Conservation (phyloP, 30 jellyfish, hydroid and myxozoan species). For the Haliclystus octoradiatus region DNA sequence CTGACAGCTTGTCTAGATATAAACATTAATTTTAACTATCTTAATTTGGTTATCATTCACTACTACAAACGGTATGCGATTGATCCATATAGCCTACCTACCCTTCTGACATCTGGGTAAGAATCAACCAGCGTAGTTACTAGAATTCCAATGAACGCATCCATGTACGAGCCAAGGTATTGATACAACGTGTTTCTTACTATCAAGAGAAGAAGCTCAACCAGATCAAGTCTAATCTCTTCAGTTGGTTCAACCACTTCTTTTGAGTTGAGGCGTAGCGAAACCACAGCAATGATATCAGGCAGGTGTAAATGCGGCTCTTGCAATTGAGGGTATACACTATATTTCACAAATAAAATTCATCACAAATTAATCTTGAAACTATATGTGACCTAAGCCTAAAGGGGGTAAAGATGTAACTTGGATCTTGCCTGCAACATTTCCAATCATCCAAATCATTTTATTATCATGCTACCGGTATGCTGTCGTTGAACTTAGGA, state of each 20-base stretch:
- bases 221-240: conserved; percentile 45
- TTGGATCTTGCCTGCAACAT: no score
- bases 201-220: conserved; percentile 26
- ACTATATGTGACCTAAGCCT: no score
- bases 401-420: no score
- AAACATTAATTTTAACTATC: no score
- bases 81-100: background rate
- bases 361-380: no score
- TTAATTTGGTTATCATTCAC: no score
- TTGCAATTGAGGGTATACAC: no score
- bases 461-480: no score
- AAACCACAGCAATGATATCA: conserved; percentile 47
- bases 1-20: conserved; percentile 74
- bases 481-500: no score
- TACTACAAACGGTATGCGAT: no score
- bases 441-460: no score
- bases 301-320: conserved; percentile 39
- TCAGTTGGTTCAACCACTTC: conserved; percentile 68
- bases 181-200: conserved; percentile 15
- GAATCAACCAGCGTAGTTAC: conserved; percentile 52
- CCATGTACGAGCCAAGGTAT: conserved; percentile 29
- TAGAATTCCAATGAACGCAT: conserved; percentile 46
- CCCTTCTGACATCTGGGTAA: conserved; percentile 70
- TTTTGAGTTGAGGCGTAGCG: conserved; percentile 52
- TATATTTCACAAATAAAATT: no score